phyloP scores from a whole-genome alignment of 2,888 invertebrate species.

The Mantis religiosa region DNA sequence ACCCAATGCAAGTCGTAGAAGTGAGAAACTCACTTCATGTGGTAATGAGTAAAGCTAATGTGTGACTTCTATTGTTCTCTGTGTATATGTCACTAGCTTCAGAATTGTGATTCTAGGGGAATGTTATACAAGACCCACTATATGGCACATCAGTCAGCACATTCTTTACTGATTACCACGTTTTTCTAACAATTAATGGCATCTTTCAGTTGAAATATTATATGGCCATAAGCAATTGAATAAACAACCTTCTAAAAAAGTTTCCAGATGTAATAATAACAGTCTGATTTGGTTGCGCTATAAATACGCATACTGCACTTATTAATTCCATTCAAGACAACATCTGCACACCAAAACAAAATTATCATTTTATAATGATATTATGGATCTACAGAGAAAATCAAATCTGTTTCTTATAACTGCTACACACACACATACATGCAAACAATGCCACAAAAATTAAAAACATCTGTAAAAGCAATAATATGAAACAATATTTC shows the following conservation, averaged over 20 bases:
- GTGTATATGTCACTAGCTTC: neutral
- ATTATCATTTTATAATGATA: neutral
- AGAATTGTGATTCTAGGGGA: neutral
- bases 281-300: neutral
- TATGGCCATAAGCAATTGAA: neutral
- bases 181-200: neutral
- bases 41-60: neutral
- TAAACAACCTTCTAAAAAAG: neutral
- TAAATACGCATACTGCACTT: neutral
- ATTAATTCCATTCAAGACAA: neutral
- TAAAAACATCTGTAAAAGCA: neutral
- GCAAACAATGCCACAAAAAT: neutral
- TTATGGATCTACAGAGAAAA: neutral
- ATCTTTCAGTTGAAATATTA: neutral
- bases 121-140: neutral
- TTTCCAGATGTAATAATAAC: neutral
- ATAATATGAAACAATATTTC: neutral
- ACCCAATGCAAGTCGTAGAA: neutral
- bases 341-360: neutral
- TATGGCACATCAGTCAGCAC: neutral
- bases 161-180: neutral
- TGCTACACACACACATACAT: neutral
- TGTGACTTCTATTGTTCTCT: neutral
- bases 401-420: neutral
- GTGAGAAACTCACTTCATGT: neutral